Evolutionary conservation across 2,113 vertebrate species (phyloP).

Genomic region (Sylvia atricapilla): DNA sequence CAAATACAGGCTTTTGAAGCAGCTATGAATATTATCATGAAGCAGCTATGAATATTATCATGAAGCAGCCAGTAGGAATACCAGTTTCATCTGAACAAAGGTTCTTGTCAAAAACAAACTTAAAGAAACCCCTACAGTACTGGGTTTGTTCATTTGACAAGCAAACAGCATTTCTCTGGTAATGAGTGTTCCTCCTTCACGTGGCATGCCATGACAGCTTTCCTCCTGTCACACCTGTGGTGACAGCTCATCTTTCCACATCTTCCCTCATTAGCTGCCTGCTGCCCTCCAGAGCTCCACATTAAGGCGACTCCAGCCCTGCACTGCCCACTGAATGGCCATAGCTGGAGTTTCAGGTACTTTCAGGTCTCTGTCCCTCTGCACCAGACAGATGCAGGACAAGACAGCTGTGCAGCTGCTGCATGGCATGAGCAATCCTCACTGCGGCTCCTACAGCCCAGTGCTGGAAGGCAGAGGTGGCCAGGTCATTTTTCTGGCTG

Average conservation of each 20-base stretch:
- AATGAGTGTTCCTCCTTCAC: background rate
- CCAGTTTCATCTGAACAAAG: background rate
- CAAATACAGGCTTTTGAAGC: background rate
- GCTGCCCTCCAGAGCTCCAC: background rate
- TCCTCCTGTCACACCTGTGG: background rate
- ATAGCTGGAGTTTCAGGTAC: background rate
- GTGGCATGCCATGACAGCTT: too few relatives aligned
- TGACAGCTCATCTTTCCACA: background rate
- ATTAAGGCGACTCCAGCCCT: background rate
- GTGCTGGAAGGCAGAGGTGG: background rate
- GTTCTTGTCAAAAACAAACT: background rate
- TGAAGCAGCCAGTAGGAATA: background rate
- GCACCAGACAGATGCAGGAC: background rate
- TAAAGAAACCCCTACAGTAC: background rate
- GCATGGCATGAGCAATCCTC: accelerated
- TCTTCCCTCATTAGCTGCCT: accelerated
- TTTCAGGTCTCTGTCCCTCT: background rate
- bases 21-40: background rate
- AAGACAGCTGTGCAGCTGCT: background rate
- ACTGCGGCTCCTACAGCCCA: background rate
- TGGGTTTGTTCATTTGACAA: background rate
- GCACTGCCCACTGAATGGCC: background rate
- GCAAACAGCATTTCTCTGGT: background rate
- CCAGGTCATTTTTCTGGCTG: background rate
- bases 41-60: background rate